These are phyloP conservation scores for Leucophenga montana DNA, from an alignment of 2,888 invertebrate genomes.

Conservation along the genomic window DNA sequence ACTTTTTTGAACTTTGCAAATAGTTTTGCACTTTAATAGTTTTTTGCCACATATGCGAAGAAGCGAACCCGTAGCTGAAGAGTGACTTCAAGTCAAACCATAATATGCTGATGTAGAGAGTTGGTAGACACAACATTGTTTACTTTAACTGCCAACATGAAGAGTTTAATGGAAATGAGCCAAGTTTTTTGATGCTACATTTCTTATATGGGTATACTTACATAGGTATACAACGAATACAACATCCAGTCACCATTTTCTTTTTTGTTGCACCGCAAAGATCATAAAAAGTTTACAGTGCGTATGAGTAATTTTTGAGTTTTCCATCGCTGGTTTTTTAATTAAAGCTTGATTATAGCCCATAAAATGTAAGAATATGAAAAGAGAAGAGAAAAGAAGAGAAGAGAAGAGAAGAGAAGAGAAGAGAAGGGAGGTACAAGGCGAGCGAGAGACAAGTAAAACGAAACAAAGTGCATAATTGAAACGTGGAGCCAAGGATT, in stretches of 20 bases:
- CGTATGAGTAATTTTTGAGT: conserved; percentile 12
- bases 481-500: too few relatives aligned
- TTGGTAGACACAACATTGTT: conserved; percentile 5
- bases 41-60: conserved; percentile 11
- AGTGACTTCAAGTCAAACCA: not conserved
- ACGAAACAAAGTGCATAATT: not conserved
- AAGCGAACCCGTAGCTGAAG: too few relatives aligned
- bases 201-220: not conserved
- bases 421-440: not conserved
- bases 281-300: conserved; percentile 20
- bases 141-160: not conserved
- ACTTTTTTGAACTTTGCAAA: conserved; percentile 11
- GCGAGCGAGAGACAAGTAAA: not conserved
- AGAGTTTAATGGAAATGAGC: not conserved
- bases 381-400: too few relatives aligned
- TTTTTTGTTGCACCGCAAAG: not conserved
- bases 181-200: not conserved
- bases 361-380: not conserved
- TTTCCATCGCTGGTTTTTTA: not conserved
- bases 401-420: too few relatives aligned
- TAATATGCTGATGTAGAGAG: not conserved
- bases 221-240: too few relatives aligned
- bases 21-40: conserved; percentile 17
- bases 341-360: conserved; percentile 3
- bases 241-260: not conserved